Evolutionary conservation across 2,888 invertebrate species (phyloP).

Genomic region (Apamea sordens): DNA sequence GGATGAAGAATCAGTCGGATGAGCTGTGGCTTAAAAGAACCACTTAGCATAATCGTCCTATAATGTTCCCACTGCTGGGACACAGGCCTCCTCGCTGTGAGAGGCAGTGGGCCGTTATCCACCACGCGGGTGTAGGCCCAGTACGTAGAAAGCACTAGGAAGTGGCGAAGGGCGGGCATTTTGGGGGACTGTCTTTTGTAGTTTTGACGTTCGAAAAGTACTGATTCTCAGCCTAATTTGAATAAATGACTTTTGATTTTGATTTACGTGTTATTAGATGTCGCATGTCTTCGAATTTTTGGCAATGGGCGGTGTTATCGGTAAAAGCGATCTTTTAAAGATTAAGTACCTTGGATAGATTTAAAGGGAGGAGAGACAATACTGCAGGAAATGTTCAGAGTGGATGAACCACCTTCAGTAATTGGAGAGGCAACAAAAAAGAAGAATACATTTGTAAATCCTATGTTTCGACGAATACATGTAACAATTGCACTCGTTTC

Average conservation of each 20-base stretch:
- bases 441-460: neutral
- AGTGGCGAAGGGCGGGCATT: no score
- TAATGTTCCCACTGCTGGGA: neutral
- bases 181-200: no score
- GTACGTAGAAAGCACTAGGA: neutral
- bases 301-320: neutral
- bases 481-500: neutral
- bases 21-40: neutral
- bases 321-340: neutral
- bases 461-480: neutral
- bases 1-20: neutral
- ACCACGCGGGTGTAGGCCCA: neutral
- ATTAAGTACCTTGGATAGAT: neutral
- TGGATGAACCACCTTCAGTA: no score
- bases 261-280: neutral
- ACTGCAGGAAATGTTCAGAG: neutral
- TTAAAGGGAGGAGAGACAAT: neutral
- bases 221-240: no score
- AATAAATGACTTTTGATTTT: neutral
- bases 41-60: neutral
- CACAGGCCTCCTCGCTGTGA: neutral
- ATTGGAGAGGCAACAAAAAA: neutral
- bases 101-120: neutral
- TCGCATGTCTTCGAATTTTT: neutral
- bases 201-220: no score